Evolutionary conservation across 2,888 invertebrate genomes (phyloP).

Genomic region (Cetonia aurata): DNA sequence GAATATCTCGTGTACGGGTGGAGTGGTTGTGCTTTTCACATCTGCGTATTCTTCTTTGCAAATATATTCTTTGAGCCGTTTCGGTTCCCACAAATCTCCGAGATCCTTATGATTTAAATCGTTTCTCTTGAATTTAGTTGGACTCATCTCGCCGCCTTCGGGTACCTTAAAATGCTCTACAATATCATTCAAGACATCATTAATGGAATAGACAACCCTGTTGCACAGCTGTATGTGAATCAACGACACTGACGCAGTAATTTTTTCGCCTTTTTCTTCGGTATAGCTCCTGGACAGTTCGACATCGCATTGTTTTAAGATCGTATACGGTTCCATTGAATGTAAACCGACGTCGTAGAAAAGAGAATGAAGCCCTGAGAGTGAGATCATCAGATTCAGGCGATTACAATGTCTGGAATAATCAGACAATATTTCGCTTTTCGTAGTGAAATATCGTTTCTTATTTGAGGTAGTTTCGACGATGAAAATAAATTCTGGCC

Average conservation of each 20-base stretch:
- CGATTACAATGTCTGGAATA: constrained; percentile 77
- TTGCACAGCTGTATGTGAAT: constrained; percentile 80
- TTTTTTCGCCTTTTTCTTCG: constrained; percentile 76
- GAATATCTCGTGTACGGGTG: constrained; percentile 56
- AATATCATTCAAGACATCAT: constrained; percentile 68
- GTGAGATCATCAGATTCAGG: constrained; percentile 73
- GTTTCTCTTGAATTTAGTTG: constrained; percentile 35
- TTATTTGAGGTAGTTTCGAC: constrained; percentile 74
- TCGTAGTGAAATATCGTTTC: constrained; percentile 70
- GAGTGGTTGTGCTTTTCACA: constrained; percentile 32
- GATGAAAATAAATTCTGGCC: constrained; percentile 83
- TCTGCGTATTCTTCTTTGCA: constrained; percentile 49
- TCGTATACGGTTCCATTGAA: constrained; percentile 69
- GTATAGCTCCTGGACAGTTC: constrained; percentile 76
- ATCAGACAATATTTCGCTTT: constrained; percentile 78
- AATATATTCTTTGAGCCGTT: constrained; percentile 69
- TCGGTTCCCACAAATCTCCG: constrained; percentile 81
- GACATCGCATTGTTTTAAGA: constrained; percentile 78
- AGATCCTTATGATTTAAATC: constrained; percentile 46
- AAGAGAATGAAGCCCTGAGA: constrained; percentile 72
- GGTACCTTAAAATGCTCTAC: constrained; percentile 65
- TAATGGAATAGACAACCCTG: constrained; percentile 78
- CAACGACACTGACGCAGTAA: constrained; percentile 75
- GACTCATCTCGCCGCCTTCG: constrained; percentile 52
- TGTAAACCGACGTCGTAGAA: constrained; percentile 62